Base-by-base conservation (phyloP, 2,888 invertebrate species). In the Pyrrhia umbra region DNA sequence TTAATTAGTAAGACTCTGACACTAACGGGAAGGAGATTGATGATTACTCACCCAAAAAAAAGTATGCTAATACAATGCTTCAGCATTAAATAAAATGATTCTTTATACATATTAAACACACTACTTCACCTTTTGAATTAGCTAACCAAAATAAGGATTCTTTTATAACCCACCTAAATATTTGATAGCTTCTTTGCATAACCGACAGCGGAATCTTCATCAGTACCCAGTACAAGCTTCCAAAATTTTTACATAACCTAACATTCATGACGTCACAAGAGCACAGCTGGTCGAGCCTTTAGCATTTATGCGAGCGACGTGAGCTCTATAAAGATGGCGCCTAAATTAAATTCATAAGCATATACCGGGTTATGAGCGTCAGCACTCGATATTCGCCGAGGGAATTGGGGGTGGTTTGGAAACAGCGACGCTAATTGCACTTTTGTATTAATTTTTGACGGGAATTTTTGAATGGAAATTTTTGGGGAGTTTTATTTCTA, bases 301-400 rank as follows among this genome's bases (percentile, higher is more conserved):
- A 64, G 49, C 70, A 54, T 67, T 80, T 80, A 86, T 81, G 82
- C 72, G 52, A 68, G 83, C 78, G 83, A 86, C 86, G 87, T 84
- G 70, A 62, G 54, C 68, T 72, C 77, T 80, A 81, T 87, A 86
- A 84, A 87, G 81, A 83, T 77, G 71, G 70, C 68, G 49, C 74
- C 81, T 72, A 85, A 87, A 87, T 87, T 87, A 87, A 87, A 87
- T 87, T 87, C 85, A 86, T 84, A 80, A 85, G 76, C 81, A 63
- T 77, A 68, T 70, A 63, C 56, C 4, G 57, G 30, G 68, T 54
- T 61, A 50, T 25, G 23, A 20, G 55, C 37, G 23, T 40, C 10
- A 20, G 56, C 37, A 45, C 46, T 63, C 70, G 54, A 68, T 80
- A 70, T 47, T 45, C 6, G 39, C 43, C 56, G 4, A 20, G 66